These are phyloP conservation scores for Polypedilum pembai DNA, from an alignment of 1,140 invertebrate species.

Conservation along the genomic window DNA sequence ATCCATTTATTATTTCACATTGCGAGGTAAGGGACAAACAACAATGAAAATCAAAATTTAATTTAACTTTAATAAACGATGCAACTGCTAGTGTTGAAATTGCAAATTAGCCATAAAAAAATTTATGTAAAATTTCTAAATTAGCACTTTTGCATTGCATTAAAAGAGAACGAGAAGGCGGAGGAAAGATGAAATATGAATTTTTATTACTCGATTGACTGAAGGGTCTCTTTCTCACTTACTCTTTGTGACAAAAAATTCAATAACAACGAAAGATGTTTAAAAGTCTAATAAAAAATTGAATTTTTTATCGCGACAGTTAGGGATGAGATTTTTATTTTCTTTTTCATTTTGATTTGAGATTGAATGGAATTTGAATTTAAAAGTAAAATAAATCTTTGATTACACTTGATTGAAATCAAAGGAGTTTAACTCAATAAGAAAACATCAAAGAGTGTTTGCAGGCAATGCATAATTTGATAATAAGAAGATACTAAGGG, in stretches of 20 bases:
- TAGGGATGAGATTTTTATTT: too few species aligned
- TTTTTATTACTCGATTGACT: not conserved
- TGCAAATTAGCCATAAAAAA: slow-evolving; percentile 1
- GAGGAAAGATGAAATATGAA: not conserved
- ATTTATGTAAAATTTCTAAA: not conserved
- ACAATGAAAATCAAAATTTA: not conserved
- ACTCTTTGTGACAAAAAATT: not conserved
- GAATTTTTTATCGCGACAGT: too few species aligned
- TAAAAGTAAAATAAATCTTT: too few species aligned
- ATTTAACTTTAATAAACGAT: too few species aligned
- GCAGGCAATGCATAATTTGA: too few species aligned
- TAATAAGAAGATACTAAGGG: too few species aligned
- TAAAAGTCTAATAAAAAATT: too few species aligned
- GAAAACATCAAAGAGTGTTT: too few species aligned
- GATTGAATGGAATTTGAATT: too few species aligned
- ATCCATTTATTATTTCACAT: slow-evolving; percentile 1
- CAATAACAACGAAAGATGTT: not conserved
- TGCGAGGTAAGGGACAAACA: not conserved
- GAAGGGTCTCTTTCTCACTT: not conserved
- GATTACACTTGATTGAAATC: too few species aligned
- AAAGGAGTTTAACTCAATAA: too few species aligned
- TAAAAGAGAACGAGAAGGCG: not conserved
- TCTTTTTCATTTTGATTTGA: too few species aligned
- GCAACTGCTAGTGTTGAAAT: not conserved
- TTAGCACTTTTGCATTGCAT: not conserved